Percentiles rank a stretch among this genome's conserved stretches.
Conservation (phyloP, 2,888 invertebrate species). For the Macrosoma leucophasiata region DNA sequence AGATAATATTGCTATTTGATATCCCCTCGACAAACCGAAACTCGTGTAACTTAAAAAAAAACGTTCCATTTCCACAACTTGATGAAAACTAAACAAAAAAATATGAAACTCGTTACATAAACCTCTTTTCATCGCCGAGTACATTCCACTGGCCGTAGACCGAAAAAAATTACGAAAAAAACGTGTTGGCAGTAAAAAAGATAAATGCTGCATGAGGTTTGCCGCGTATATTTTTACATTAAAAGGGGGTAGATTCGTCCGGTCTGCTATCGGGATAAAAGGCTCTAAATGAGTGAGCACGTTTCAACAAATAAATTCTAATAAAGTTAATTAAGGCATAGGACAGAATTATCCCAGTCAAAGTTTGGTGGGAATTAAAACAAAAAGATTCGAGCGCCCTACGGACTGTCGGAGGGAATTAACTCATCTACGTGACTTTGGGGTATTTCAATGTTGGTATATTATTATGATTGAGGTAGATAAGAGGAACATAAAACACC, state of each 20-base stretch:
- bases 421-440: constrained; percentile 52
- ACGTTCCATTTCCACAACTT: too few relatives aligned
- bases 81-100: too few relatives aligned
- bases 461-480: too few relatives aligned
- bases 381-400: constrained; percentile 35
- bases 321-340: constrained; percentile 70
- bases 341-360: constrained; percentile 60
- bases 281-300: constrained; percentile 45
- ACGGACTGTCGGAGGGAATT: constrained; percentile 43
- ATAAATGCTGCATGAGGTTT: constrained; percentile 7
- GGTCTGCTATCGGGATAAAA: constrained; percentile 29
- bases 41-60: too few relatives aligned
- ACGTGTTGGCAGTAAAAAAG: constrained; percentile 20
- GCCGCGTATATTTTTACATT: constrained; percentile 26
- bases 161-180: too few relatives aligned
- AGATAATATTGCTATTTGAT: too few relatives aligned
- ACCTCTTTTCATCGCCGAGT: too few relatives aligned
- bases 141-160: too few relatives aligned
- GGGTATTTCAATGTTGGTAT: constrained; percentile 4
- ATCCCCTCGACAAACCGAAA: too few relatives aligned
- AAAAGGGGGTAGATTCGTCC: constrained; percentile 34
- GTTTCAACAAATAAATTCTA: constrained; percentile 65
- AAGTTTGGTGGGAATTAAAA: constrained; percentile 58
- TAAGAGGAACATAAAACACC: too few relatives aligned
- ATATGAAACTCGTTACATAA: too few relatives aligned